phyloP scores from a whole-genome alignment of 2,888 invertebrate genomes.

The Heterodera filipjevi region DNA sequence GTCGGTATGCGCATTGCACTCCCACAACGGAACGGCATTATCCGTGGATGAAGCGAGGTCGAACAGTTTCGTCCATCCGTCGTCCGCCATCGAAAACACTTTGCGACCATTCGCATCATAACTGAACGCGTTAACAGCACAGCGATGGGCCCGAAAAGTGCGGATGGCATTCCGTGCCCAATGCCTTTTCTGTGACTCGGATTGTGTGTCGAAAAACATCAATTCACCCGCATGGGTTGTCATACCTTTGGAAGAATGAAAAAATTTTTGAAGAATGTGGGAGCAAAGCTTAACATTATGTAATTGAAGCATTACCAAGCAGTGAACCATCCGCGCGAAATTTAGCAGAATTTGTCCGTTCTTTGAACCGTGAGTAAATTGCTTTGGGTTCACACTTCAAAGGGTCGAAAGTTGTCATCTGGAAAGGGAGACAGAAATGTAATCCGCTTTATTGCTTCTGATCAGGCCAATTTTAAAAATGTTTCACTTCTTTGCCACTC shows the following conservation, averaged over 20 bases:
- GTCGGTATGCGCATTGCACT: slow-evolving; percentile 52
- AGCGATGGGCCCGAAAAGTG: slow-evolving; percentile 81
- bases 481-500: slow-evolving; percentile 72
- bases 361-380: slow-evolving; percentile 66
- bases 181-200: slow-evolving; percentile 66
- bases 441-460: neutral
- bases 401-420: slow-evolving; percentile 55
- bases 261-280: no score
- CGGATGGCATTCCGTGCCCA: slow-evolving; percentile 72
- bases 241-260: slow-evolving; percentile 69
- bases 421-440: slow-evolving; percentile 32
- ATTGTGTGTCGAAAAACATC: slow-evolving; percentile 82
- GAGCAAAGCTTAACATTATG: neutral
- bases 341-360: slow-evolving; percentile 66
- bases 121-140: slow-evolving; percentile 38
- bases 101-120: slow-evolving; percentile 13
- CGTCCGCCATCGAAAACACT: slow-evolving; percentile 48
- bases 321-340: slow-evolving; percentile 66
- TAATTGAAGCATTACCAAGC: slow-evolving; percentile 62
- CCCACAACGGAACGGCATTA: slow-evolving; percentile 35
- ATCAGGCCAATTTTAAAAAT: neutral
- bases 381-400: slow-evolving; percentile 51
- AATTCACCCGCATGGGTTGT: slow-evolving; percentile 87
- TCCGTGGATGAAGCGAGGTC: slow-evolving; percentile 40
- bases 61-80: slow-evolving; percentile 56